phyloP scores from a whole-genome alignment of 2,888 invertebrate genomes.

The Morpho helenor region DNA sequence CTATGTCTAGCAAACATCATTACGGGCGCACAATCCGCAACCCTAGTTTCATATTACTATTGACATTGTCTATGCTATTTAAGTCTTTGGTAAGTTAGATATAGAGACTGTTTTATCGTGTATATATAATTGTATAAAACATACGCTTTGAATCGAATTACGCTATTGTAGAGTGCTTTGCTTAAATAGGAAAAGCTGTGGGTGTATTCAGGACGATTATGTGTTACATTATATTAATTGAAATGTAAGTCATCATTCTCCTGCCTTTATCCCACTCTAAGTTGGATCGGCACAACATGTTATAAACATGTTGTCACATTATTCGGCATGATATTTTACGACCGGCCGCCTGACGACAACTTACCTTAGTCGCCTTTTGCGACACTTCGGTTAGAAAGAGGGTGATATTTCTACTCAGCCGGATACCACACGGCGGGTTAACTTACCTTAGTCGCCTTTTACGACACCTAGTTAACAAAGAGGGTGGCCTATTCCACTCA shows the following conservation, averaged over 20 bases:
- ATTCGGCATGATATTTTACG: no score
- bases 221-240: constrained; percentile 7
- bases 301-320: no score
- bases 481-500: no score
- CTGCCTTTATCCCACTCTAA: no score
- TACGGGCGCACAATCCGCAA: constrained; percentile 16
- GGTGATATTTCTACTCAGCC: no score
- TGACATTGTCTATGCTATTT: background rate
- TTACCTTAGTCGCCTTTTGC: no score
- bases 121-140: background rate
- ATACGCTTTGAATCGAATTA: constrained; percentile 1
- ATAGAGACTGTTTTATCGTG: background rate
- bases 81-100: background rate
- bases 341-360: no score
- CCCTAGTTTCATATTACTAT: constrained; percentile 7
- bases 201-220: constrained; percentile 6
- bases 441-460: no score
- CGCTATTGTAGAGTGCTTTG: constrained; percentile 10
- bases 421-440: no score
- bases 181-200: constrained; percentile 12
- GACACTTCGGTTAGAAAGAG: no score
- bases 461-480: no score
- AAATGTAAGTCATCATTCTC: background rate
- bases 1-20: constrained; percentile 29
- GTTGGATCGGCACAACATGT: no score